These are phyloP conservation scores for Siniperca scherzeri DNA, from an alignment of 2,797 vertebrate genomes.

Conservation along the genomic window DNA sequence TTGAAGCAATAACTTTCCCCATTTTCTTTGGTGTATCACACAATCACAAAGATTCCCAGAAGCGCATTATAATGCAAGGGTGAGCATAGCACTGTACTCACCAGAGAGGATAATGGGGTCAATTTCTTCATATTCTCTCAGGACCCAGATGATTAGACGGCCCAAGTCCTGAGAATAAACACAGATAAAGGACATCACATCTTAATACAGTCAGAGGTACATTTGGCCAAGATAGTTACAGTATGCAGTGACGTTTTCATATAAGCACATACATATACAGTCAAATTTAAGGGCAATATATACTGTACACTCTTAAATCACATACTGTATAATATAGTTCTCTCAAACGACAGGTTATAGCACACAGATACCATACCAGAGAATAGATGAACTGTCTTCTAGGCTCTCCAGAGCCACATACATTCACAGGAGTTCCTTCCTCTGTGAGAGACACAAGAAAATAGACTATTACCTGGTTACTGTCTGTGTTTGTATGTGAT, in stretches of 20 bases:
- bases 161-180: slow-evolving; percentile 84
- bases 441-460: slow-evolving; percentile 36
- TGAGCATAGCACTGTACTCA: slow-evolving; percentile 46
- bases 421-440: slow-evolving; percentile 77
- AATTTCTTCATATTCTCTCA: slow-evolving; percentile 84
- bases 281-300: neutral
- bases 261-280: neutral
- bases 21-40: neutral
- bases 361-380: slow-evolving; percentile 60
- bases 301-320: neutral
- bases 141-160: slow-evolving; percentile 89
- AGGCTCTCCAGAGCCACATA: slow-evolving; percentile 91
- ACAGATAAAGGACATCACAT: neutral
- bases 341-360: neutral
- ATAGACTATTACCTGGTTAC: neutral
- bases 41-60: neutral
- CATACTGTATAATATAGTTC: neutral
- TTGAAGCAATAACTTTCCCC: neutral
- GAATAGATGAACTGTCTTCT: slow-evolving; percentile 93
- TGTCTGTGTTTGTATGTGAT: neutral
- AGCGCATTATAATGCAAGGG: neutral
- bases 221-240: neutral
- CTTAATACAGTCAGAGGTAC: neutral
- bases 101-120: slow-evolving; percentile 93
- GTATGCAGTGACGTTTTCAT: too few species aligned